Percentiles rank a stretch among this genome's conserved stretches.
These are phyloP conservation scores for Hermaeophaga mercurialis DNA, from an alignment of 2,888 invertebrate species.

Conservation along the genomic window DNA sequence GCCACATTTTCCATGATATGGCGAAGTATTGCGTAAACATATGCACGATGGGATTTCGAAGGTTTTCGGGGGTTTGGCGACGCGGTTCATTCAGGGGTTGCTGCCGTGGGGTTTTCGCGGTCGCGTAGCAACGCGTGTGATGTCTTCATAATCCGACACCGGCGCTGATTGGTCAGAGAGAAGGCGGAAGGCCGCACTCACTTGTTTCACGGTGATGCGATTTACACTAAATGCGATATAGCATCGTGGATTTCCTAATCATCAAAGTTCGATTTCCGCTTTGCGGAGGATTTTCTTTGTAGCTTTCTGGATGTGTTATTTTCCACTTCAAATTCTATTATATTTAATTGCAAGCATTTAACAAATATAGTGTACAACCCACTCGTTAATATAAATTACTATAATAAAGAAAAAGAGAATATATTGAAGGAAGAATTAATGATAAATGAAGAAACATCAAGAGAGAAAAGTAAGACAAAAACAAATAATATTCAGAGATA, in stretches of 20 bases:
- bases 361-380: too few species aligned
- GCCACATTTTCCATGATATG: conserved; percentile 24
- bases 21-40: conserved; percentile 35
- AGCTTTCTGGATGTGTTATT: too few species aligned
- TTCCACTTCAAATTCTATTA: too few species aligned
- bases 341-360: too few species aligned
- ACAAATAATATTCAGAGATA: too few species aligned
- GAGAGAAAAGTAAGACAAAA: too few species aligned
- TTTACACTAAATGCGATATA: conserved; percentile 48
- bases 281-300: conserved; percentile 14
- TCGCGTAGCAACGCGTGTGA: conserved; percentile 57
- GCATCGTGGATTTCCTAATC: conserved; percentile 42
- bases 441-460: too few species aligned
- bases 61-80: conserved; percentile 32
- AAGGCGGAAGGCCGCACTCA: conserved; percentile 49
- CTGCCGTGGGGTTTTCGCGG: conserved; percentile 52
- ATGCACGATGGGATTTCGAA: conserved; percentile 35
- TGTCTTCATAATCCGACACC: conserved; percentile 54
- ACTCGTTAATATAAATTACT: too few species aligned
- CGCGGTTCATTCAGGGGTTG: conserved; percentile 42
- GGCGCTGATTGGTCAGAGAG: conserved; percentile 57
- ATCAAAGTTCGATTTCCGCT: conserved; percentile 27
- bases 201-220: conserved; percentile 54
- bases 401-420: too few species aligned
- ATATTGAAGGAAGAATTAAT: too few species aligned